Percentiles rank a stretch among this genome's conserved stretches.
These are phyloP conservation scores for Calonectris borealis DNA, from an alignment of 2,113 vertebrate genomes.

Conservation along the genomic window DNA sequence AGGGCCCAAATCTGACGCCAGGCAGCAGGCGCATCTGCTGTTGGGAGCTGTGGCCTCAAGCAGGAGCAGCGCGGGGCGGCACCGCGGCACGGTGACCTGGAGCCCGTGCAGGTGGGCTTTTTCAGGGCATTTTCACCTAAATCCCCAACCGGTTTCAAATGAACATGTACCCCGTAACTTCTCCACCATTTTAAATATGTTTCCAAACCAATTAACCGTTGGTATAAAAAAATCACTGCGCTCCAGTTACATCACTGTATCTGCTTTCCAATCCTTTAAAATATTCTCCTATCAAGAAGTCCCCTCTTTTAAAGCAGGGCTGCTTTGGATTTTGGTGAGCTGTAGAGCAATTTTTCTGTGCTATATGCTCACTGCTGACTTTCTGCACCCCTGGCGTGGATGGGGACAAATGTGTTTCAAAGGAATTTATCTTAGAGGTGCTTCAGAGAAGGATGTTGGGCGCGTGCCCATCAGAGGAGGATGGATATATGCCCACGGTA, in stretches of 20 bases:
- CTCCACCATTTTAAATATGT: background rate
- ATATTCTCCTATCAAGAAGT: background rate
- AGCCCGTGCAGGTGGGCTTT: background rate
- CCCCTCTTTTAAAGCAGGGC: background rate
- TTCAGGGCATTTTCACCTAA: background rate
- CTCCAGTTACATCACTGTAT: background rate
- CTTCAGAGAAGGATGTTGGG: background rate
- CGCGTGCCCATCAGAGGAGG: background rate
- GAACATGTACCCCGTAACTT: background rate
- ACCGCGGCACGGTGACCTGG: background rate
- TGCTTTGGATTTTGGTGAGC: background rate
- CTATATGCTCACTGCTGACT: background rate
- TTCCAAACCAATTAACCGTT: background rate
- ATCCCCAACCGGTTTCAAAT: background rate
- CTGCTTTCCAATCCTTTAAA: background rate
- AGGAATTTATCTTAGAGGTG: background rate
- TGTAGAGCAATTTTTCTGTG: background rate
- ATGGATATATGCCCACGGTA: rapidly evolving
- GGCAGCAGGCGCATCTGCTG: background rate
- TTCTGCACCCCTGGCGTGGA: background rate
- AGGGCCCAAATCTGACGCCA: background rate
- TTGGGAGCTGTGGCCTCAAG: background rate
- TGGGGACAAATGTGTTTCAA: background rate
- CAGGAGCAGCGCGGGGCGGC: background rate
- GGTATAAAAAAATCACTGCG: background rate